Conservation (phyloP, 2,888 invertebrate genomes). For the Drosophila nigricruria region DNA sequence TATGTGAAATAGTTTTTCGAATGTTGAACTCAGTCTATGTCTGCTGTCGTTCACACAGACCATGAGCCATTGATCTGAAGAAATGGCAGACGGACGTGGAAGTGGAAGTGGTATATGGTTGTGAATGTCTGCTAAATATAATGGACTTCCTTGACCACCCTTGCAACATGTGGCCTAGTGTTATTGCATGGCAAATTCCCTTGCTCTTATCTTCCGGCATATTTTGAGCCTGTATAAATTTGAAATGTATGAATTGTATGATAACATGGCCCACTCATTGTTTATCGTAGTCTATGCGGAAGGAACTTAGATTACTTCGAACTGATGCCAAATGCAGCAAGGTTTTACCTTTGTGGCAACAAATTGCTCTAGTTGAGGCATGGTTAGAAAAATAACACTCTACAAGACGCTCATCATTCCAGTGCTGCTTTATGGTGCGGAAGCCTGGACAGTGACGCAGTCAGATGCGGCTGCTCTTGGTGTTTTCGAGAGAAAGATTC, state of each 20-base stretch:
- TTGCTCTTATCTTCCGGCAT: not conserved
- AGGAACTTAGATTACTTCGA: not conserved
- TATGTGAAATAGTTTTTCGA: not conserved
- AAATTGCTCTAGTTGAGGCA: too few species aligned
- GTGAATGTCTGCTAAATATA: not conserved
- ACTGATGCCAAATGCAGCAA: not conserved
- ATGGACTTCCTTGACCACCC: slow-evolving; percentile 1
- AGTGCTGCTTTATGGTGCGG: too few species aligned
- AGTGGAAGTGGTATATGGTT: not conserved
- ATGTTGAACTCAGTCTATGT: not conserved
- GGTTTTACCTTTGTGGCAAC: too few species aligned
- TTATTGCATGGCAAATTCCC: not conserved
- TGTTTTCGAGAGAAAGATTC: too few species aligned
- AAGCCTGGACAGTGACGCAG: too few species aligned
- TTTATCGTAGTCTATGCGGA: not conserved
- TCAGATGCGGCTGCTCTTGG: too few species aligned
- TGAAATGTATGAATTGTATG: not conserved
- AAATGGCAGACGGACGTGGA: not conserved
- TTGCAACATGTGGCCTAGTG: not conserved
- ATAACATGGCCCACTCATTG: not conserved
- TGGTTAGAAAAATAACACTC: too few species aligned
- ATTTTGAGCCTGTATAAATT: not conserved
- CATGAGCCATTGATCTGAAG: not conserved
- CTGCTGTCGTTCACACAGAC: not conserved
- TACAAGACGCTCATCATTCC: too few species aligned